Evolutionary conservation across 1,140 invertebrate species (phyloP), one percentile per base, ranked within the genome.

Genomic region (Ptiloglossa arizonensis): DNA sequence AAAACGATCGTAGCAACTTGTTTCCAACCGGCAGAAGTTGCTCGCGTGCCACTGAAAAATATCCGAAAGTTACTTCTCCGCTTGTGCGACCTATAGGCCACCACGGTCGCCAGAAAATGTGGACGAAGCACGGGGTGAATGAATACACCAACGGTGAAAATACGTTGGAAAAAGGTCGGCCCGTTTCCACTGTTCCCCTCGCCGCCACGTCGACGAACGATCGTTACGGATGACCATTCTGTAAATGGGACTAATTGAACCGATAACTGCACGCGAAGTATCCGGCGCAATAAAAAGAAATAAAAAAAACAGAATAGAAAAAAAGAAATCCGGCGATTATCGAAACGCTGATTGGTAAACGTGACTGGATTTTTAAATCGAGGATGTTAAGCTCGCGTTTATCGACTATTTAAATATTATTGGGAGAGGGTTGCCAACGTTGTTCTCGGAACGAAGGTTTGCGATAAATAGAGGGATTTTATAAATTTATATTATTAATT

Each of bases 41-140:
- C 17, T 63, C 70, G 57, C 59, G 57, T 63, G 70, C 32, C 70
- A 32, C 50, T 72, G 46, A 63, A 62, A 72, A 72, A 63, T 72
- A 63, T 63, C 59, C 19, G 44, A 62, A 72, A 72, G 70, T 72
- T 72, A 52, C 57, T 52, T 44, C 52, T 38, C 22, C 32, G 44
- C 22, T 60, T 35, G 57, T 52, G 29, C 48, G 32, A 1, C 66
- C n/a, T n/a, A n/a, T n/a, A n/a, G n/a, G 22, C 48, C 46, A 13
- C 32, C 1, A 50, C n/a, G 41, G 19, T 27, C 17, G 3, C 32
- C 32, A 3, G 32, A 17, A 13, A 9, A 46, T 9, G 17, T 50
- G 46, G 46, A 50, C 35, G 38, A 27, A 15, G 9, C 46, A 3
- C 17, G 17, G 4, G 17, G 4, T 46, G 68, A 59, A 59, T 70